Evolutionary conservation across 1,140 invertebrate genomes (phyloP).

Genomic region (Bilobella aurantiaca): DNA sequence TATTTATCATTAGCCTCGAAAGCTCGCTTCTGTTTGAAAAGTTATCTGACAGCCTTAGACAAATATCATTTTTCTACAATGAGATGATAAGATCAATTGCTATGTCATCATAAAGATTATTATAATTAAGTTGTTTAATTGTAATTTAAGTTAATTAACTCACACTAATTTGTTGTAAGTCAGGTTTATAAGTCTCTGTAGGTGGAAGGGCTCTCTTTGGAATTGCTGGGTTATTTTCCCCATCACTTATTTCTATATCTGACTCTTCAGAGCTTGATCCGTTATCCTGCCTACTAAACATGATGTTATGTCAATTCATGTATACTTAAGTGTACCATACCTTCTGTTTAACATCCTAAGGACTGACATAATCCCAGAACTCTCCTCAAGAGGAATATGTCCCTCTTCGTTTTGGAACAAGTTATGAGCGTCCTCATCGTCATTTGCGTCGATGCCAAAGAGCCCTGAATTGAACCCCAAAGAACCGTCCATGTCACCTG

Average conservation of each 20-base stretch:
- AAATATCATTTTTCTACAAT: conserved; percentile 29
- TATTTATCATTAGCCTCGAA: conserved; percentile 15
- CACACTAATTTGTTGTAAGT: conserved; percentile 19
- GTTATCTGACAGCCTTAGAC: conserved; percentile 15
- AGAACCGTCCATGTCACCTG: too few species aligned
- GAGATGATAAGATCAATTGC: not conserved
- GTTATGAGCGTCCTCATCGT: too few species aligned
- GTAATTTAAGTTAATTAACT: conserved; percentile 7
- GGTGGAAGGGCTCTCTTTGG: conserved; percentile 1
- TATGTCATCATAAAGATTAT: not conserved
- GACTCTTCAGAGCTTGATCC: conserved; percentile 31
- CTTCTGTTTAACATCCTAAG: conserved; percentile 29
- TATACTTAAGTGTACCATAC: conserved; percentile 10
- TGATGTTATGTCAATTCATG: not conserved
- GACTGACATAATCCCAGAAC: conserved; percentile 33
- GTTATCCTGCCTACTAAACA: conserved; percentile 30
- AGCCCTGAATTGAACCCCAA: too few species aligned
- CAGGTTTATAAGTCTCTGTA: conserved; percentile 14
- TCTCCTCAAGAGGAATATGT: too few species aligned
- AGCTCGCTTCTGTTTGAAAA: conserved; percentile 1
- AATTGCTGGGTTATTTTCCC: not conserved
- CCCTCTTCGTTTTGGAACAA: too few species aligned
- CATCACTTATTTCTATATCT: conserved; percentile 14
- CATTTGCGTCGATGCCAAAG: too few species aligned
- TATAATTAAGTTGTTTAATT: not conserved